These are phyloP conservation scores for silkworm (Bombyx mori) DNA, from an alignment of 1,140 invertebrate species.

Conservation along the genomic window ASM3026992v2 NC_085129.1:8220501-8221000, in stretches of 20 bases:
- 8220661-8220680: constrained; percentile 12
- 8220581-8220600: constrained; percentile 77
- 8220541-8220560: constrained; percentile 85
- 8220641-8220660: constrained; percentile 28
- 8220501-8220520: constrained; percentile 82
- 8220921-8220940: too few relatives aligned
- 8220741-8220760: constrained; percentile 63
- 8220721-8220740: constrained; percentile 30
- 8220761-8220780: constrained; percentile 67
- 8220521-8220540: constrained; percentile 79
- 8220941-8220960: too few relatives aligned
- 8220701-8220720: constrained; percentile 19
- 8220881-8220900: too few relatives aligned
- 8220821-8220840: neutral
- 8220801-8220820: constrained; percentile 67
- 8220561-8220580: constrained; percentile 76
- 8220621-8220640: constrained; percentile 77
- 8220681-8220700: constrained; percentile 10
- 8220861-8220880: too few relatives aligned
- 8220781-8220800: constrained; percentile 76
- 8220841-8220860: neutral
- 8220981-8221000: too few relatives aligned
- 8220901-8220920: too few relatives aligned
- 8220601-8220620: constrained; percentile 77
- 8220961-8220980: too few relatives aligned